Conservation (phyloP, 2,888 invertebrate species). For the Horisme vitalbata region DNA sequence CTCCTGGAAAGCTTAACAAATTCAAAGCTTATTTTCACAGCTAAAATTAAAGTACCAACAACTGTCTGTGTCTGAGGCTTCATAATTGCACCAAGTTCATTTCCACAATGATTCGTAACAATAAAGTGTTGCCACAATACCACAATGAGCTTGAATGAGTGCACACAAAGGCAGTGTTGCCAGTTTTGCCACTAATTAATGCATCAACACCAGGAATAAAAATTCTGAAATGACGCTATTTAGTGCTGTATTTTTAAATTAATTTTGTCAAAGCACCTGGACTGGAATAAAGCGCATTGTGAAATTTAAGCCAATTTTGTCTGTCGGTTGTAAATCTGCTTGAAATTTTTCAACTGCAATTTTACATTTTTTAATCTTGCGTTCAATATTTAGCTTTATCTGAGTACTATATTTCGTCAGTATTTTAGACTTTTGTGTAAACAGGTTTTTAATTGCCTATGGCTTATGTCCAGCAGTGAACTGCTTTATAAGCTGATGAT, state of each 20-base stretch:
- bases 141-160: conserved; percentile 52
- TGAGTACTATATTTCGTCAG: too few species aligned
- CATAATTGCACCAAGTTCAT: conserved; percentile 29
- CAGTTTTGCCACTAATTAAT: conserved; percentile 62
- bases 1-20: background rate
- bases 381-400: too few species aligned
- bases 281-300: conserved; percentile 22
- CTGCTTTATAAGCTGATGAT: too few species aligned
- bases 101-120: conserved; percentile 41
- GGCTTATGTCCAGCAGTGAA: too few species aligned
- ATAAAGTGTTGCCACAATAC: conserved; percentile 55
- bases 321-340: background rate
- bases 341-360: too few species aligned
- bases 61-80: conserved; percentile 14
- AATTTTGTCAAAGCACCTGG: conserved; percentile 29
- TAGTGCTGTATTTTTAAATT: conserved; percentile 31
- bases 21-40: background rate
- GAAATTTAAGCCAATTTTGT: conserved; percentile 10
- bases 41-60: conserved; percentile 3
- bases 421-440: too few species aligned
- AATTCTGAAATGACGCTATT: conserved; percentile 29
- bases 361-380: too few species aligned
- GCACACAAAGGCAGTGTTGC: conserved; percentile 45
- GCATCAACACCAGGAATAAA: conserved; percentile 35
- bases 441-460: too few species aligned